Evolutionary conservation across 2,113 vertebrate genomes (phyloP).

Genomic region (Diadophis punctatus): DNA sequence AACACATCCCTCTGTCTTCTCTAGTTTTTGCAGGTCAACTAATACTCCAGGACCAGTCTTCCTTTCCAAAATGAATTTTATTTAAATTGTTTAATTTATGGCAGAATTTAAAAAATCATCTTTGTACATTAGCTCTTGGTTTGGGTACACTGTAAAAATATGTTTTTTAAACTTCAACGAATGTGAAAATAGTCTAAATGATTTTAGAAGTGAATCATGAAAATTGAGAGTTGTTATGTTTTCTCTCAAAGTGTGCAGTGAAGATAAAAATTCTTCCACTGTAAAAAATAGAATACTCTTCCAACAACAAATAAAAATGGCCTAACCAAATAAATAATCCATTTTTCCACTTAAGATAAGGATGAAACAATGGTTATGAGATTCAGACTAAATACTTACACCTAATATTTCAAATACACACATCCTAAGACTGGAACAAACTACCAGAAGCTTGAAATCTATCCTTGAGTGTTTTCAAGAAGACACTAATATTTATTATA

Average conservation of each 20-base stretch:
- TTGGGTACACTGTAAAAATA: background rate
- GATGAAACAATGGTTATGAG: background rate
- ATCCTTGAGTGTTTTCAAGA: background rate
- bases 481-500: background rate
- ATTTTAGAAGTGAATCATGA: background rate
- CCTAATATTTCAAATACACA: background rate
- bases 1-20: background rate
- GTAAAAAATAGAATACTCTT: background rate
- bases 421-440: background rate
- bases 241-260: background rate
- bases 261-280: background rate
- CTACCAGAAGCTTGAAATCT: background rate
- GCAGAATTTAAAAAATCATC: background rate
- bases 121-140: background rate
- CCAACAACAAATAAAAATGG: background rate
- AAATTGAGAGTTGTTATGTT: background rate
- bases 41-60: background rate
- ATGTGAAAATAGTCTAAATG: background rate
- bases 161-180: background rate
- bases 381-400: background rate
- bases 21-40: background rate
- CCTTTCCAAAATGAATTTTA: background rate
- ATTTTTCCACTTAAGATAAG: background rate
- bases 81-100: background rate
- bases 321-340: background rate